Evolutionary conservation across 2,888 invertebrate genomes (phyloP), one percentile per base, ranked within the genome.

Genomic region (Rapana venosa): DNA sequence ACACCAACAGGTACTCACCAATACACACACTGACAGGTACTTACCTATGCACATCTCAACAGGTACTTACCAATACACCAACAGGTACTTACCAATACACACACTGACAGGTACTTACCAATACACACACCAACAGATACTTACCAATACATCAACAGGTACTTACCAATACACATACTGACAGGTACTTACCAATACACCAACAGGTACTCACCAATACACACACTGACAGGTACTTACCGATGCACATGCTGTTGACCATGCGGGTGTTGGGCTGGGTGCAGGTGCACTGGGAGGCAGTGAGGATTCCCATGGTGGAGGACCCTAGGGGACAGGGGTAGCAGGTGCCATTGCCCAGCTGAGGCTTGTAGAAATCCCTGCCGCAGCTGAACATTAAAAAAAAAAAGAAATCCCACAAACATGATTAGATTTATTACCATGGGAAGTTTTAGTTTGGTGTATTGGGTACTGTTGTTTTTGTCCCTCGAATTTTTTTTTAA

Each of bases 301-400:
- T 93, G 84, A 87, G 89, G 8, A 58, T 61, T 32, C 90, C 91
- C 17, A 87, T 87, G 20, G 93, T 93, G 20, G 88, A 91, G 35
- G 92, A 92, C 15, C 90, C 90, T 20, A 88, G 56, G 2, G 93
- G 93, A 87, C 94, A 94, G 6, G 93, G 92, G 30, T 87, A 90
- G 90, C 94, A 94, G 1, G 92, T 91, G 20, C 90, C 91, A 90
- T 93, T 93, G 47, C 92, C 91, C 36, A 92, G 86, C 87, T 91
- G 84, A 26, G 92, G 87, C 88, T 94, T 93, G 90, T 91, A 93
- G 32, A 92, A 93, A 89, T 94, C 91, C 66, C 90, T 90, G 22
- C 91, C 91, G 88, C 94, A 94, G 91, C 94, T 94, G 91, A 36
- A 91, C 35, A 70, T n/a, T n/a, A n/a, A n/a, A n/a, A n/a, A n/a